These are phyloP conservation scores for Meiosimyza platycephala DNA, from an alignment of 2,888 invertebrate genomes.

Conservation along the genomic window DNA sequence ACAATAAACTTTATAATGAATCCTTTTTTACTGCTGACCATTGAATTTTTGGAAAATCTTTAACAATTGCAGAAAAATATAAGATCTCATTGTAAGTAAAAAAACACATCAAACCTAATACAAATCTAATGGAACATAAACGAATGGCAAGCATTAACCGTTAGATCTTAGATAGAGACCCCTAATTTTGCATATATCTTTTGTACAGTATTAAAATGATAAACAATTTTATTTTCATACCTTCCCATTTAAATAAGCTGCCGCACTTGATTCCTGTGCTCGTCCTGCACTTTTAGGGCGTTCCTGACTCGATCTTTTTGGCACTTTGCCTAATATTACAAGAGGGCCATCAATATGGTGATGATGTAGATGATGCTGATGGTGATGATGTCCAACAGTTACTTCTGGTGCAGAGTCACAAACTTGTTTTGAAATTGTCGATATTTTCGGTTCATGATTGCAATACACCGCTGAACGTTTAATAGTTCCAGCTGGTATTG, in stretches of 20 bases:
- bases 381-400: slow-evolving; percentile 40
- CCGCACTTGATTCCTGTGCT: slow-evolving; percentile 40
- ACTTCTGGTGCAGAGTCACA: slow-evolving; percentile 51
- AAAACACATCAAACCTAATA: too few species aligned
- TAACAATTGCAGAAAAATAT: too few species aligned
- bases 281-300: slow-evolving; percentile 51
- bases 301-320: slow-evolving; percentile 52
- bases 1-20: too few species aligned
- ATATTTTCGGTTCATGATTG: slow-evolving; percentile 62
- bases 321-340: slow-evolving; percentile 60
- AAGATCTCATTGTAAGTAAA: too few species aligned
- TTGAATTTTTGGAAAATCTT: too few species aligned
- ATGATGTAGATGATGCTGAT: slow-evolving; percentile 47
- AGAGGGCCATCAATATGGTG: slow-evolving; percentile 53
- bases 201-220: neutral
- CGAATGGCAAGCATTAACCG: too few species aligned
- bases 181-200: neutral
- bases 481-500: slow-evolving; percentile 44
- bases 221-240: slow-evolving; percentile 44
- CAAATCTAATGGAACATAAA: too few species aligned
- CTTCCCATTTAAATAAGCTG: slow-evolving; percentile 61
- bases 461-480: slow-evolving; percentile 53
- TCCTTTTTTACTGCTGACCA: too few species aligned
- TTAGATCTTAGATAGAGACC: neutral
- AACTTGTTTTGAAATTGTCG: slow-evolving; percentile 66